Conservation (phyloP, 2,113 vertebrate genomes). For the Cryptoleucopteryx plumbea region DNA sequence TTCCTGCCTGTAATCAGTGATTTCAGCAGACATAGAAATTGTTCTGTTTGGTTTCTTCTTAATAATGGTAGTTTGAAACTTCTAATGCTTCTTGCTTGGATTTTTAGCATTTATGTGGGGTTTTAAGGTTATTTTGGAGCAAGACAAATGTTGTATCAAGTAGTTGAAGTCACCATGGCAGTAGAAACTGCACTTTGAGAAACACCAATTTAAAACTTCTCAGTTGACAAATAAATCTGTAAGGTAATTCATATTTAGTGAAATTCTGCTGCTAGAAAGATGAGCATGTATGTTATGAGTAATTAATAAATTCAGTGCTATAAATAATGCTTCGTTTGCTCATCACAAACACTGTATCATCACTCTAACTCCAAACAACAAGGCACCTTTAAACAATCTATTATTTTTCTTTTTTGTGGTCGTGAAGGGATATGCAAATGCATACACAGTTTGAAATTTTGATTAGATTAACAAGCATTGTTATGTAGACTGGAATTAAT, state of each 20-base stretch:
- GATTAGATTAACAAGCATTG: not conserved
- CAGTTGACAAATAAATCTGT: not conserved
- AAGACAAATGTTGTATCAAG: not conserved
- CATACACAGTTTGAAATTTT: not conserved
- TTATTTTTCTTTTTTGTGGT: not conserved
- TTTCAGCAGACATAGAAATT: not conserved
- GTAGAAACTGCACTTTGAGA: not conserved
- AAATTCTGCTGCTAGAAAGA: not conserved
- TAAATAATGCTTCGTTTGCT: not conserved
- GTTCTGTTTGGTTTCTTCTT: not conserved
- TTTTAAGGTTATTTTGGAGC: not conserved
- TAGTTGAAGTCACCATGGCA: not conserved
- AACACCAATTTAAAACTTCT: not conserved
- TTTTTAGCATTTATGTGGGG: not conserved
- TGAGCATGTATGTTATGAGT: not conserved
- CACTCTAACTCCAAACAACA: not conserved
- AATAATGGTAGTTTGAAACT: not conserved
- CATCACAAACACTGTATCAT: not conserved
- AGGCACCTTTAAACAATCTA: not conserved
- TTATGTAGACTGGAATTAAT: constrained; percentile 8
- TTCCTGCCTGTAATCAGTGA: not conserved
- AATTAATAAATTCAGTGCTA: not conserved
- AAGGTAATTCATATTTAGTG: not conserved
- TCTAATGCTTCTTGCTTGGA: not conserved
- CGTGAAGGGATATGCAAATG: not conserved